Conservation (phyloP, 2,113 vertebrate genomes). For the Naja naja region DNA sequence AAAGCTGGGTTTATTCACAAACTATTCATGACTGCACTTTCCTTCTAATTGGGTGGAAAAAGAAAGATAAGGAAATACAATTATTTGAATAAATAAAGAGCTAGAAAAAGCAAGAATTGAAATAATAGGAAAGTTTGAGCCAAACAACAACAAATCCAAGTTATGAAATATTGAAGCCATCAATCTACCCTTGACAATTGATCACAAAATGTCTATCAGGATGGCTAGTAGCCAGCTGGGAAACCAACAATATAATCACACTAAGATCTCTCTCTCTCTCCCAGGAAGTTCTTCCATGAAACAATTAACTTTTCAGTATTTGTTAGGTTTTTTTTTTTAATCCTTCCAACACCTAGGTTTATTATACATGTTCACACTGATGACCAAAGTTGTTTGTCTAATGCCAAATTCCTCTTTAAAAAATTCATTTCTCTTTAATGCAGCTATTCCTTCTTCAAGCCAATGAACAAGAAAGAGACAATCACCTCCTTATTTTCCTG, state of each 20-base stretch:
- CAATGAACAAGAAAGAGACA: constrained; percentile 23
- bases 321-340: background rate
- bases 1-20: constrained; percentile 29
- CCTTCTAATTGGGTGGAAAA: background rate
- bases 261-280: background rate
- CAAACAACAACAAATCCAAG: background rate
- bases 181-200: background rate
- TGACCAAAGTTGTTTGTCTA: constrained; percentile 13
- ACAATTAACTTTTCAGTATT: background rate
- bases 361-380: background rate
- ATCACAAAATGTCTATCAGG: background rate
- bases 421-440: background rate
- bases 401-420: background rate
- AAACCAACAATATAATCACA: background rate
- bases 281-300: background rate
- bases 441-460: constrained; percentile 11
- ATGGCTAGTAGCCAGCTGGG: background rate
- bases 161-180: accelerated
- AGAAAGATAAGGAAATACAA: background rate
- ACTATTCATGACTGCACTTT: constrained; percentile 25
- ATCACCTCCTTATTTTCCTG: background rate
- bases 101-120: background rate
- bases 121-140: accelerated
- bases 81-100: background rate
- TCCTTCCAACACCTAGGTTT: background rate